Evolutionary conservation across 2,888 invertebrate genomes (phyloP).

Genomic region (Apamea epomidion): DNA sequence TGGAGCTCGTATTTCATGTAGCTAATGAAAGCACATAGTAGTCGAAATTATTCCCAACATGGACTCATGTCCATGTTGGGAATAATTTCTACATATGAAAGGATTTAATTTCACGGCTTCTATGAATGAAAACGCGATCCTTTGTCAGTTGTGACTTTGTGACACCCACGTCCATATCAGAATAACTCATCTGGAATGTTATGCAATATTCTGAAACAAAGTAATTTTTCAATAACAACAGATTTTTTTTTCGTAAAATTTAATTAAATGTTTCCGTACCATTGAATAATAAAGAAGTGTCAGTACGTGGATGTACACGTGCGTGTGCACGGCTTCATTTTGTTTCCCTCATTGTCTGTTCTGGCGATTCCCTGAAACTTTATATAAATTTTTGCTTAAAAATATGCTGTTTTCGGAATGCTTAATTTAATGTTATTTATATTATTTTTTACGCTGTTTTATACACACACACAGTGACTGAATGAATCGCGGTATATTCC

Average conservation of each 20-base stretch:
- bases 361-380: neutral
- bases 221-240: neutral
- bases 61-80: neutral
- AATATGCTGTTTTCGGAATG: neutral
- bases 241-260: neutral
- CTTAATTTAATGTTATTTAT: neutral
- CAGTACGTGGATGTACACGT: neutral
- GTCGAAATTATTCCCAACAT: neutral
- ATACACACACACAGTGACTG: neutral
- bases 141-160: neutral
- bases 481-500: neutral
- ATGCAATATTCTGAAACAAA: neutral
- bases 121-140: neutral
- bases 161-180: neutral
- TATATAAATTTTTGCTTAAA: neutral
- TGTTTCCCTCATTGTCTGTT: neutral
- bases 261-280: conserved; percentile 12
- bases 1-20: neutral
- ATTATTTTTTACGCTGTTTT: neutral
- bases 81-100: neutral
- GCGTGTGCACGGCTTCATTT: neutral
- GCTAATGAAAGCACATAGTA: neutral
- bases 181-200: neutral
- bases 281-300: neutral
- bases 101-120: neutral